Evolutionary conservation across 2,113 vertebrate species (phyloP), one percentile per base, ranked within the genome.

Genomic region (Tragelaphus strepsiceros): DNA sequence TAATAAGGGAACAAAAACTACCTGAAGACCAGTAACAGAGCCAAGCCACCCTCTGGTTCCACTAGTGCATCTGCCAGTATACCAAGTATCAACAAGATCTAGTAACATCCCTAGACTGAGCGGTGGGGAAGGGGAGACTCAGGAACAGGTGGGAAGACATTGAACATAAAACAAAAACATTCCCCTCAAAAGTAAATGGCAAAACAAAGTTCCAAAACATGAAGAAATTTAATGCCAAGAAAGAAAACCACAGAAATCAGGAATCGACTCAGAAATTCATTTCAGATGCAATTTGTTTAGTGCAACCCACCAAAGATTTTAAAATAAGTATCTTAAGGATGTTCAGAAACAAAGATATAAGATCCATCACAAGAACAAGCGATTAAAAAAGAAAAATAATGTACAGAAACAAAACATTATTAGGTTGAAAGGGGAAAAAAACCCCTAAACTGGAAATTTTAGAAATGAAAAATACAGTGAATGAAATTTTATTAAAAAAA

Each of bases 221-320:
- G 30, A 97, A 83, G 71, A 92, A 92, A 84, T 67, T 24, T 59
- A 88, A 85, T 53, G 46, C 67, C 82, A 94, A 80, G 67, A 84
- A 95, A 91, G 67, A 26, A 97, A 94, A 78, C 21, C 32, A 97
- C 35, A 97, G 81, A 67, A 94, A 88, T 86, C 51, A 90, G 4
- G 56, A 85, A 88, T 0, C 4, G 32, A 12, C 90, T 88, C 17
- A 95, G 82, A 96, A 96, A 94, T 46, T 62, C 24, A 81, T n/a
- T 96, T 87, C n/a, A 32, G 74, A 92, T 84, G 28, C 7, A 95
- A 90, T 49, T 49, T 6, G 39, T 49, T 92, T 62, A 88, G 21
- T 49, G 51, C 11, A 81, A 81, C n/a, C 22, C 53, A 19, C 39
- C 64, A 58, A 88, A 90, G 30, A 88, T 67, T 96, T 87, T 80